Evolutionary conservation across 2,797 vertebrate species (phyloP), one percentile per base, ranked within the genome.

Genomic region (Podarcis siculus): DNA sequence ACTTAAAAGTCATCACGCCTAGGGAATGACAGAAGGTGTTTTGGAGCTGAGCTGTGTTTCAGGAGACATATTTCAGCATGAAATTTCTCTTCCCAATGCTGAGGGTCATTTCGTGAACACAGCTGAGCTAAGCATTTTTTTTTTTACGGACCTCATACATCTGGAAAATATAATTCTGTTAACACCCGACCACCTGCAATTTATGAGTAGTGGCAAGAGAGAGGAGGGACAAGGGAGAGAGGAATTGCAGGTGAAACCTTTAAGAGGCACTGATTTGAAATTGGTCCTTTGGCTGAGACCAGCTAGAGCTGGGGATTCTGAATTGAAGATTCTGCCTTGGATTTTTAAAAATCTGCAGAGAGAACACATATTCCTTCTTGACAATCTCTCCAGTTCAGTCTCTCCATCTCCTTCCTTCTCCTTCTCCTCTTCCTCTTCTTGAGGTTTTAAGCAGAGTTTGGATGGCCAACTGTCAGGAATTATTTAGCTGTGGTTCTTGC

Each of bases 121-220:
- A 61, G 78, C 35, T 76, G 55, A 39, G 37, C 2, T 1, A 5
- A 21, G 61, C 49, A 0, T n/a, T 82, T 2, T 13, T 49, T 49
- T 37, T 55, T 37, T 10, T 73, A 72, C 45, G 1, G 77, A 82
- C 49, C 85, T 82, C 0, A 0, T 80, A 25, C 55, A 6, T 32
- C 66, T 17, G 66, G 76, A 0, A 42, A 71, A 13, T 27, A 13
- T 19, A 0, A 4, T 87, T 58, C 71, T 0, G 0, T 0, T 5
- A 37, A 35, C 45, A 3, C 30, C 21, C 25, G 42, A n/a, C 66
- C 32, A 27, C 30, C 35, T 15, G 30, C 32, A 12, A 1, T 32
- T 66, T 82, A 32, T 21, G n/a, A 4, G 66, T 6, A 32, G 8
- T 9, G 10, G 78, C 27, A 25, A 58, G 17, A 7, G 10, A 35